Percentiles rank a stretch among this genome's conserved stretches.
Evolutionary conservation across 2,797 vertebrate genomes (phyloP).

Genomic region (Merluccius polli): DNA sequence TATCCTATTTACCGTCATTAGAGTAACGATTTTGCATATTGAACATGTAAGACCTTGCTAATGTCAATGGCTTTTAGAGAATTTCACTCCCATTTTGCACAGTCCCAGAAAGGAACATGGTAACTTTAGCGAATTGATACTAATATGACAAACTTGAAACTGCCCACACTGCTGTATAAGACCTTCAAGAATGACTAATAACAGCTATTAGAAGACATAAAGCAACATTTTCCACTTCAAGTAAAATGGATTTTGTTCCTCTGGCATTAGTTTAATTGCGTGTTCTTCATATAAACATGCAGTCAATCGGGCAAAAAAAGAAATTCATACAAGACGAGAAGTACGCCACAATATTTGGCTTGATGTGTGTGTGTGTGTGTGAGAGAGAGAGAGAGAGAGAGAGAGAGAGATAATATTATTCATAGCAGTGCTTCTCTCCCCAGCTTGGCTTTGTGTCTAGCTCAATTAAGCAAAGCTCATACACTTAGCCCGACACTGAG

Average conservation of each 20-base stretch:
- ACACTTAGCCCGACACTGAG: slow-evolving; percentile 42
- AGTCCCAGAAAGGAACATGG: neutral
- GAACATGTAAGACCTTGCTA: neutral
- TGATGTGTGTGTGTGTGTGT: slow-evolving; percentile 25
- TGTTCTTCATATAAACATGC: slow-evolving; percentile 12
- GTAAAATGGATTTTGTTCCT: neutral
- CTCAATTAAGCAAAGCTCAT: slow-evolving; percentile 55
- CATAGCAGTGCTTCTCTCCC: slow-evolving; percentile 51
- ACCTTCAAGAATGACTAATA: neutral
- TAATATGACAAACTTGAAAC: neutral
- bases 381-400: neutral
- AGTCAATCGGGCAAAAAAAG: slow-evolving; percentile 21
- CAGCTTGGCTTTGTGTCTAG: slow-evolving; percentile 53
- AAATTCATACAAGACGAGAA: slow-evolving; percentile 38
- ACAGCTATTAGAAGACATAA: neutral
- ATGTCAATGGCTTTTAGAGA: neutral
- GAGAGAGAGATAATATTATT: slow-evolving; percentile 54
- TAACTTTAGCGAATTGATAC: neutral
- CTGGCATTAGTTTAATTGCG: slow-evolving; percentile 38
- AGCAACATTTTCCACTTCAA: neutral
- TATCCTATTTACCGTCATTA: neutral
- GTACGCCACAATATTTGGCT: slow-evolving; percentile 45
- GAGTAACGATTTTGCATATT: neutral
- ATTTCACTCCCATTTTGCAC: neutral
- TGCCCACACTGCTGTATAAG: neutral